A percentile compares a stretch with the other conserved stretches of the same genome.
phyloP scores from a whole-genome alignment of 2,797 vertebrate genomes.

The Phoeniculus purpureus region DNA sequence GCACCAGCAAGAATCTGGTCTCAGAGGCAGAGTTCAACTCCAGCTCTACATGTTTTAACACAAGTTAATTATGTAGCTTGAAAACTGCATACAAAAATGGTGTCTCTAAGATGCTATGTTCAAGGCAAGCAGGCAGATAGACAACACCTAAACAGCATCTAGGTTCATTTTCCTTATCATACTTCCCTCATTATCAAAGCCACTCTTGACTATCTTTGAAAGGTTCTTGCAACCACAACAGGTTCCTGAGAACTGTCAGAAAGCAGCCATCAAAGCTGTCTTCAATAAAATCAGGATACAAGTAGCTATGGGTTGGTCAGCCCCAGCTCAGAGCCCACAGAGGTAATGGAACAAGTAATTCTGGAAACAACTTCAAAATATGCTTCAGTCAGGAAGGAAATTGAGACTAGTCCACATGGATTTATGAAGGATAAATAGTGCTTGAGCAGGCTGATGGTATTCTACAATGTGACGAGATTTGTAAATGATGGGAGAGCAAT shows the following conservation, averaged over 20 bases:
- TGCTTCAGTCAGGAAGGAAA: background rate
- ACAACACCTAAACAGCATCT: background rate
- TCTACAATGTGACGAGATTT: background rate
- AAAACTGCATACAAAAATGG: background rate
- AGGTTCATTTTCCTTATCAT: background rate
- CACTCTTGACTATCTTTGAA: background rate
- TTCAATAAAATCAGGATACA: background rate
- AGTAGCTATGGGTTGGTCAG: background rate
- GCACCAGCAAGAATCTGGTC: background rate
- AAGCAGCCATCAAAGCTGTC: background rate
- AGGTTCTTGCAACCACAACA: background rate
- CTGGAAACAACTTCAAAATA: background rate
- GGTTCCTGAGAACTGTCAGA: background rate
- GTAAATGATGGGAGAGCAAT: background rate
- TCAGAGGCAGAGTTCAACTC: background rate
- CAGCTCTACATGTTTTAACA: background rate
- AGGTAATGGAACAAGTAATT: background rate
- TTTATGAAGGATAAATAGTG: background rate
- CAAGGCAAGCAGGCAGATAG: background rate
- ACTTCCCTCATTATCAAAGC: background rate
- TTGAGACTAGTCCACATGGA: background rate
- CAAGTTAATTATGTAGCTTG: background rate
- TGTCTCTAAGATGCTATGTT: background rate
- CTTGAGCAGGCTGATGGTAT: background rate
- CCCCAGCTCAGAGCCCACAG: background rate